Evolutionary conservation across 53 echinoderm and acorn worm genomes (phyloP).

Genomic region (Arbacia lixula): DNA sequence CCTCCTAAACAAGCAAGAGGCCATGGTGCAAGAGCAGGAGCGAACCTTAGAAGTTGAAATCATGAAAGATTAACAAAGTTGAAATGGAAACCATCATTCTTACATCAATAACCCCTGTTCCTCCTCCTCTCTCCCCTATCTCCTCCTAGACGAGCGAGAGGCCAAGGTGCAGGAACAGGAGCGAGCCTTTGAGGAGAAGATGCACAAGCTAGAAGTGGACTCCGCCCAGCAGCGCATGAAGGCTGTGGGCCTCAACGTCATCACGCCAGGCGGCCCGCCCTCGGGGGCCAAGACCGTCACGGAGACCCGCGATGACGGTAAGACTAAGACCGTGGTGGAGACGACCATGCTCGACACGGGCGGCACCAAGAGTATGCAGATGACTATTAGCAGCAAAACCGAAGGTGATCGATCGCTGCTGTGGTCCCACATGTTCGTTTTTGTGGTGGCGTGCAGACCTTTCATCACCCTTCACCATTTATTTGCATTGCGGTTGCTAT

Average conservation of each 20-base stretch:
- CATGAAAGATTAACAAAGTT: too few species aligned
- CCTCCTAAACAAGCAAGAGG: too few species aligned
- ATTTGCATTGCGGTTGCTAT: not conserved
- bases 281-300: slow-evolving; percentile 43
- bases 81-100: too few species aligned
- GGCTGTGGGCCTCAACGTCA: slow-evolving; percentile 37
- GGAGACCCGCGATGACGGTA: slow-evolving; percentile 65
- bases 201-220: slow-evolving; percentile 34
- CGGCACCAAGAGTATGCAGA: slow-evolving; percentile 34
- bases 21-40: too few species aligned
- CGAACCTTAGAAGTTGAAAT: too few species aligned
- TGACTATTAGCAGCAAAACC: slow-evolving; percentile 42
- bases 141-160: slow-evolving; percentile 59
- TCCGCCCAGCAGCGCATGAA: slow-evolving; percentile 42
- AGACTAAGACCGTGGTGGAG: slow-evolving; percentile 71
- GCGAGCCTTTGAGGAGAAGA: slow-evolving; percentile 49
- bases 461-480: too few species aligned
- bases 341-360: slow-evolving; percentile 60
- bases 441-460: not conserved
- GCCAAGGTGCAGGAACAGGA: slow-evolving; percentile 47
- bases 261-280: not conserved
- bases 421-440: not conserved
- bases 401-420: slow-evolving; percentile 15
- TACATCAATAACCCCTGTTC: too few species aligned
- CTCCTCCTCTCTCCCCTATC: not conserved